These are phyloP conservation scores for Cariama cristata DNA, from an alignment of 2,113 vertebrate genomes.

Conservation along the genomic window DNA sequence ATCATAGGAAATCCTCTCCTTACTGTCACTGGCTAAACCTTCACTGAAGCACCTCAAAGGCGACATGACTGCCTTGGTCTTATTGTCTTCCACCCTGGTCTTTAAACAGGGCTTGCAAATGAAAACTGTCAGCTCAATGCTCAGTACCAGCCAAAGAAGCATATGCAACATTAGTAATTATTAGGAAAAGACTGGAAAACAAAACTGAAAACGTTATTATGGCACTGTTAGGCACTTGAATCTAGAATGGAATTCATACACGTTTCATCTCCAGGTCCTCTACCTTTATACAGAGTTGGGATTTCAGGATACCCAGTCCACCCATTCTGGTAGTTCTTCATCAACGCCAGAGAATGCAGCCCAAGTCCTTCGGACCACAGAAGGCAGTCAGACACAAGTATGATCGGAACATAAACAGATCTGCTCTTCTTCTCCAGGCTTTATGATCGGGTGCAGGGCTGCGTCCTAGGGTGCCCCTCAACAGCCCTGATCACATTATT, in stretches of 20 bases:
- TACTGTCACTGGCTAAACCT: not conserved
- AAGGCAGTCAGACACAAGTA: not conserved
- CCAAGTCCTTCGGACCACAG: not conserved
- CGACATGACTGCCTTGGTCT: not conserved
- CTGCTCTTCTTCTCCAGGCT: not conserved
- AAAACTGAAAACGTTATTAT: not conserved
- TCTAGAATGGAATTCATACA: not conserved
- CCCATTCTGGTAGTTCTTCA: not conserved
- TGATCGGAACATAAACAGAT: not conserved
- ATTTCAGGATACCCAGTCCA: not conserved
- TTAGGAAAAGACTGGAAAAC: not conserved
- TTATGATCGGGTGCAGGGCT: not conserved
- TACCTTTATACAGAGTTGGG: not conserved
- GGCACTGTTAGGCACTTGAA: not conserved
- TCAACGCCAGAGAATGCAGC: not conserved
- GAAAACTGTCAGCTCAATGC: not conserved
- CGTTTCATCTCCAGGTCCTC: not conserved
- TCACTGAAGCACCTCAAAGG: not conserved
- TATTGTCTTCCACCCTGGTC: not conserved
- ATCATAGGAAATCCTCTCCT: not conserved
- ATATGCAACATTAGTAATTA: not conserved
- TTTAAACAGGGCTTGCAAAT: not conserved
- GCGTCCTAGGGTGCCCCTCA: not conserved
- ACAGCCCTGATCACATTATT: not conserved
- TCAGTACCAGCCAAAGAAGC: not conserved